Base-by-base conservation (phyloP, 2,888 invertebrate genomes). In the Tryphoninae sp. region DNA sequence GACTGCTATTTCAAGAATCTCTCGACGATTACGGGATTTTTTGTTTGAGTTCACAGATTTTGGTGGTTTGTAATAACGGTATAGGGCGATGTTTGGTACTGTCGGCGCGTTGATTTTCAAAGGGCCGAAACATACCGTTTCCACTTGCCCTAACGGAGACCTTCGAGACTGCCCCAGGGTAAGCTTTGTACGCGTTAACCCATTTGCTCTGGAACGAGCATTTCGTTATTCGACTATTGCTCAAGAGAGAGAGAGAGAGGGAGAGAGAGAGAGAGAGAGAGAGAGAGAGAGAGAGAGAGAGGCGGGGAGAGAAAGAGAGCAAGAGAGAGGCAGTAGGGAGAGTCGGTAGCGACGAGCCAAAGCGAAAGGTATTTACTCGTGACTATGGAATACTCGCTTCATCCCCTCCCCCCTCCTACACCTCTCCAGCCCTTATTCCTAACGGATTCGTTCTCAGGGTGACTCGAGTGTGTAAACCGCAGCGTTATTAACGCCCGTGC, bases 401-500 rank as follows among this genome's bases (percentile, higher is more conserved):
- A 42, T n/a, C 16, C 53, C 53, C 53, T 13, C 2, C 8, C 19
- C 16, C 7, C 16, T 19, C 16, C 16, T 3, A 26, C 26, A 2
- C 2, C 26, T 3, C 26, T 3, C 26, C 26, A 26, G 26, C 26
- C 26, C 26, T 26, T 26, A 26, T 26, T 26, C 26, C n/a, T 71
- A 33, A 45, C 13, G 33, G 40, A 40, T 59, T 45, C 23, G 61
- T 64, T 62, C 26, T 53, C 22, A 26, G 26, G 23, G 73, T 74
- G 59, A 65, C 11, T 22, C 53, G 16, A 67, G 59, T 51, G 73
- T 65, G 69, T 69, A 78, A 78, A 71, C 51, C 81, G 26, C 45
- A 22, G 65, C 74, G 74, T 81, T 81, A 81, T 74, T 78, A 81
- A 81, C 81, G 73, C 81, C 40, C 42, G 53, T n/a, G 26, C 49